Base-by-base conservation (phyloP, 2,888 invertebrate genomes). In the Belgica antarctica region DNA sequence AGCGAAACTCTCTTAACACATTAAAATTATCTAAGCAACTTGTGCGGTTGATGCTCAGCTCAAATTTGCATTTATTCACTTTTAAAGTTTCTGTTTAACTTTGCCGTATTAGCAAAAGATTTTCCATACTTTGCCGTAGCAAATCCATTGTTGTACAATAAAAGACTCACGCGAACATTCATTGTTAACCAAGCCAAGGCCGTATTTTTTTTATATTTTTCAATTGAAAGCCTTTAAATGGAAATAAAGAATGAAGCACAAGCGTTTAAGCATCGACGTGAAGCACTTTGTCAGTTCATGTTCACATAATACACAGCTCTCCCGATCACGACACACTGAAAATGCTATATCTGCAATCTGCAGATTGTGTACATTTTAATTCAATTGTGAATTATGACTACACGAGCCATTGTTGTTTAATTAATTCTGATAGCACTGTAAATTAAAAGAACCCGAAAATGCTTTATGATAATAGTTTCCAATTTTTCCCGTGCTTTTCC, bases 341-440 rank as follows among this genome's bases (percentile, higher is more conserved):
- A 27, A 27, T 59, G 34, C 28, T 62, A n/a, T n/a, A 62, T 62
- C 62, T 62, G 62, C 31, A 62, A 62, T 62, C 62, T 59, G 59
- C 27, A 59, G 59, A 59, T 59, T 59, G 46, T 41, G 34, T 46
- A 65, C 25, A 41, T 65, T 46, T 65, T 65, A 65, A 65, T 65
- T 65, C 46, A 22, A 65, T 65, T 65, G 63, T 65, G 22, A 65
- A 46, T 46, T 24, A 62, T 62, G 41, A 65, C 46, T 25, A 65
- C 63, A 34, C n/a, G 41, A n/a, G 41, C 25, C 24, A 22, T 65
- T 65, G 63, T 65, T 65, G 25, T 46, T 46, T 65, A 65, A 65
- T 65, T 65, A 65, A 46, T 65, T 59, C 27, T 59, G 59, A 59
- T 59, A 59, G 41, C 25, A 36, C 41, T 34, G 34, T 36, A 4